phyloP scores from a whole-genome alignment of 1,140 invertebrate species.

The Dendroctonus ponderosae region DNA sequence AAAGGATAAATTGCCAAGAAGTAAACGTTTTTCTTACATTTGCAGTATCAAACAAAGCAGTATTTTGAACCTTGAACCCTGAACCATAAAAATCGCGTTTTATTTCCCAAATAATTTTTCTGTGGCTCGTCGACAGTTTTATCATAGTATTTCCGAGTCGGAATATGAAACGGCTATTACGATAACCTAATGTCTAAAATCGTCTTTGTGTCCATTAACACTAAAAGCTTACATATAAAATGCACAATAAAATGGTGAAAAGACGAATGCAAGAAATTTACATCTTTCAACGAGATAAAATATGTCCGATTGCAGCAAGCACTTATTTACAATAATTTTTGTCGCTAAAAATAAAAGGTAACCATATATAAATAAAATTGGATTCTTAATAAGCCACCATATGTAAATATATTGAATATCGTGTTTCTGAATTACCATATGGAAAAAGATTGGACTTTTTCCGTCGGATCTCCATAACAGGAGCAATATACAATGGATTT shows the following conservation, averaged over 20 bases:
- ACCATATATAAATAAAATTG: slow-evolving; percentile 11
- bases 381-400: slow-evolving; percentile 16
- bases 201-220: slow-evolving; percentile 14
- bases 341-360: slow-evolving; percentile 15
- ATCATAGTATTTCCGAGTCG: background rate
- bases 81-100: background rate
- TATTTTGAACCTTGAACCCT: slow-evolving; percentile 4
- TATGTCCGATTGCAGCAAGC: slow-evolving; percentile 1
- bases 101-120: background rate
- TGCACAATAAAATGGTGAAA: slow-evolving; percentile 12
- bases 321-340: slow-evolving; percentile 14
- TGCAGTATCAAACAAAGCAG: background rate
- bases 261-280: slow-evolving; percentile 15
- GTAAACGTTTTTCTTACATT: background rate
- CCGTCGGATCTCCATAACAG: slow-evolving; percentile 4
- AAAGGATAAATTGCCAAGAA: no score
- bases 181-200: slow-evolving; percentile 12
- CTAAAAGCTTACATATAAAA: slow-evolving; percentile 20
- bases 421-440: slow-evolving; percentile 14
- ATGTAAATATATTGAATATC: slow-evolving; percentile 22
- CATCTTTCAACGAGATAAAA: slow-evolving; percentile 12
- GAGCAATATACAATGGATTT: slow-evolving; percentile 8
- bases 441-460: slow-evolving; percentile 1
- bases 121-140: slow-evolving; percentile 5
- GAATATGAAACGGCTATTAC: slow-evolving; percentile 13